A percentile compares a stretch with the other conserved stretches of the same genome.
Conservation (phyloP, 2,113 vertebrate species). For the Oreochromis aureus region DNA sequence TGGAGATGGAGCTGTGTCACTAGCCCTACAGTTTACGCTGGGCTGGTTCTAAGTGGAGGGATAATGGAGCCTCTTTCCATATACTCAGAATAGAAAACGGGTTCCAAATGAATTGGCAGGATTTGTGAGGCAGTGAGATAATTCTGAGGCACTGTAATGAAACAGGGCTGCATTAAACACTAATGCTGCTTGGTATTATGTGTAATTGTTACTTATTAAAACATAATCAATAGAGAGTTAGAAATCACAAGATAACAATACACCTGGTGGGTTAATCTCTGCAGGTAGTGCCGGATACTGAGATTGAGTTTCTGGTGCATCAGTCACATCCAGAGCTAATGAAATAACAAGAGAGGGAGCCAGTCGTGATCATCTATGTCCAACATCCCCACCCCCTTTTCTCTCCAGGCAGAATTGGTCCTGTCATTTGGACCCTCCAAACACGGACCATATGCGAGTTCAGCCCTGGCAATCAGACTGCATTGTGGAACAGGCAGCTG, state of each 20-base stretch:
- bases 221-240: constrained; percentile 23
- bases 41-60: neutral
- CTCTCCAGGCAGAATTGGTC: constrained; percentile 62
- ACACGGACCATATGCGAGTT: constrained; percentile 77
- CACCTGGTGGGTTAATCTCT: constrained; percentile 27
- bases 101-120: constrained; percentile 55
- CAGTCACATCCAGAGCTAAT: constrained; percentile 26
- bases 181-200: constrained; percentile 27
- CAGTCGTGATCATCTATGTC: constrained; percentile 29
- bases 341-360: constrained; percentile 31
- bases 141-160: constrained; percentile 41
- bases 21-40: constrained; percentile 39
- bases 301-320: neutral
- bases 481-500: constrained; percentile 75
- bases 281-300: neutral
- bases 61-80: constrained; percentile 28
- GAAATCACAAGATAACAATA: constrained; percentile 17
- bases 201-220: constrained; percentile 28
- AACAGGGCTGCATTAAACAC: constrained; percentile 19
- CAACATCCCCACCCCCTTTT: constrained; percentile 26
- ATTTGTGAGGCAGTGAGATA: constrained; percentile 47
- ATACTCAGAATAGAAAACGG: constrained; percentile 40
- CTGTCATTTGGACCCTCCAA: constrained; percentile 72
- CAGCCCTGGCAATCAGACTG: constrained; percentile 74
- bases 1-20: neutral